Evolutionary conservation across 1,140 invertebrate genomes (phyloP), one percentile per base, ranked within the genome.

Genomic region (Leptopilina boulardi): DNA sequence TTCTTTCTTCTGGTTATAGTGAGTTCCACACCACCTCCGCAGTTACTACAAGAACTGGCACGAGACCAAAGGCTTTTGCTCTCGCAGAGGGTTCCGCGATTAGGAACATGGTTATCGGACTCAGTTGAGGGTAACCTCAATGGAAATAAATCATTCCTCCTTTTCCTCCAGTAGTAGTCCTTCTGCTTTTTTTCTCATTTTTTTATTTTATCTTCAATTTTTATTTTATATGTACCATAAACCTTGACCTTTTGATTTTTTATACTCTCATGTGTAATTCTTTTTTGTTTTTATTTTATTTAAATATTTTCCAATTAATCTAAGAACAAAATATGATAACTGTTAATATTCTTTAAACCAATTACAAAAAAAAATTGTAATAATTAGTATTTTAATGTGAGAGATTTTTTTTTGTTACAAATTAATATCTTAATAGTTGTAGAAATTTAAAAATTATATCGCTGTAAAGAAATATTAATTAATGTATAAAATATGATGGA

Each of bases 51-150:
- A 66, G 56, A 66, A 30, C 26, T 66, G 56, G 56, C 56, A 66
- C 56, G 56, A 66, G 56, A 66, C 56, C 56, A 66, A 66, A 23
- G 56, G 56, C 21, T 10, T 47, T 66, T 23, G 23, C 56, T 11
- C 56, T 23, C 56, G 19, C 56, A 66, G 56, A 30, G 21, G 56
- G 56, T 66, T 26, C 56, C 26, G 10, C 56, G 56, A 66, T 66
- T 66, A 66, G 56, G 56, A 66, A 66, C 56, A 66, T 66, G 56
- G 56, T 66, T 66, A 66, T 66, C 56, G 23, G 56, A 66, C 56
- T 66, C 23, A 30, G 56, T 66, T 66, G 56, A 66, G 56, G 56
- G 56, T 66, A 66, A 66, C 56, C 56, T 26, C 23, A 66, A 8
- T 30, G 23, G 19, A 66, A 66, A 30, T 66, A 30, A 66, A 66